phyloP scores from a whole-genome alignment of 2,888 invertebrate genomes.

The Drosophila nr. perissopoda region DNA sequence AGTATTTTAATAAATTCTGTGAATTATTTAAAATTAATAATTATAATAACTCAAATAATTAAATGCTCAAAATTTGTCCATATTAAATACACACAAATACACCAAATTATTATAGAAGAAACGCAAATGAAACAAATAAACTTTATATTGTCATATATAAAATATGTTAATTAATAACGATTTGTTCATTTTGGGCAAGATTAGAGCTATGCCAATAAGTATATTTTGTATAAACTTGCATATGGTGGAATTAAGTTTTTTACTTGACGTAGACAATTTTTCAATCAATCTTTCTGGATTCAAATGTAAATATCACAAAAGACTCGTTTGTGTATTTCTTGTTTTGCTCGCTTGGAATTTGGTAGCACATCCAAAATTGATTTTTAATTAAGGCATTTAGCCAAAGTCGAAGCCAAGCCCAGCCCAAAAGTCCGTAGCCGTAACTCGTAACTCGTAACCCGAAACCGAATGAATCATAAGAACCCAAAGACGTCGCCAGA shows the following conservation, averaged over 20 bases:
- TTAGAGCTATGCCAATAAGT: conserved; percentile 20
- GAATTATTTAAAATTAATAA: not conserved
- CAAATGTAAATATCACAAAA: conserved; percentile 31
- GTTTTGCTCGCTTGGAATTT: conserved; percentile 53
- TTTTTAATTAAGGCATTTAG: conserved; percentile 80
- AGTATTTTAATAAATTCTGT: not conserved
- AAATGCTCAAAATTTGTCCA: not conserved
- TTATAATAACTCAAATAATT: not conserved
- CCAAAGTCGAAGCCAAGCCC: conserved; percentile 42
- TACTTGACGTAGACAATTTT: conserved; percentile 14
- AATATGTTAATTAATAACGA: conserved; percentile 19
- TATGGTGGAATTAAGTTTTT: conserved; percentile 15
- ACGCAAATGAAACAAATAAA: not conserved
- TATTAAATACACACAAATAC: not conserved
- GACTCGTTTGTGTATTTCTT: conserved; percentile 30
- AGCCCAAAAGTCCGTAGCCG: conserved; percentile 44
- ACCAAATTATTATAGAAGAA: not conserved
- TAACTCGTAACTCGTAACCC: conserved; percentile 44
- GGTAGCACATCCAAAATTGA: conserved; percentile 76
- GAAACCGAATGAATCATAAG: conserved; percentile 68
- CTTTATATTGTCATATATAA: not conserved
- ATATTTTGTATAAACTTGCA: conserved; percentile 2
- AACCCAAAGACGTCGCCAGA: conserved; percentile 33
- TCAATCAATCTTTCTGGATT: conserved; percentile 10
- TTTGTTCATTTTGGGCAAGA: conserved; percentile 7